phyloP scores from a whole-genome alignment of 2,888 invertebrate genomes.

The Hydriomena furcata region DNA sequence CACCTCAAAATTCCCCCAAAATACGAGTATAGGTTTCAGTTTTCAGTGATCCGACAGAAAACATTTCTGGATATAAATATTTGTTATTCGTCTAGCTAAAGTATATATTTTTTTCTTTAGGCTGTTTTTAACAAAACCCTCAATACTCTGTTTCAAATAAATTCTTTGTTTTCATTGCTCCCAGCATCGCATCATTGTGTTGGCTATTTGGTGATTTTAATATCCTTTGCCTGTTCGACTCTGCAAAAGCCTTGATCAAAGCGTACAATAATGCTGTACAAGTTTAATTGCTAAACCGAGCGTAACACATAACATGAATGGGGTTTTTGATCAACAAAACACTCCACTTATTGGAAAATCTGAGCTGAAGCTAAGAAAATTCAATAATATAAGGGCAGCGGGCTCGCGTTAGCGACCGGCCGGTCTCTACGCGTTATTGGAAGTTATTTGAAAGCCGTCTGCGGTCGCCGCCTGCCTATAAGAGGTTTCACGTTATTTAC shows the following conservation, averaged over 20 bases:
- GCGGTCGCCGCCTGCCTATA: conserved; percentile 48
- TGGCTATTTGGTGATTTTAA: background rate
- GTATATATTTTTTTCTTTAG: conserved; percentile 13
- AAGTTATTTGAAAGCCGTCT: conserved; percentile 61
- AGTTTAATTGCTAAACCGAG: conserved; percentile 23
- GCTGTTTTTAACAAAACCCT: conserved; percentile 4
- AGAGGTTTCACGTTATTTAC: conserved; percentile 48
- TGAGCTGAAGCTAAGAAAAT: conserved; percentile 53
- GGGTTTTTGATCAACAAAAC: conserved; percentile 44
- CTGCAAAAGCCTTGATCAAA: background rate
- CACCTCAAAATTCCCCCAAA: conserved; percentile 23
- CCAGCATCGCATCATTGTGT: too few relatives aligned
- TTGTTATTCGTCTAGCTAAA: conserved; percentile 12
- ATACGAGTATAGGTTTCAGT: conserved; percentile 8
- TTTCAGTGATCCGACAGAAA: conserved; percentile 10
- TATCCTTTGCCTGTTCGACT: background rate
- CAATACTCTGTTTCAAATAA: conserved; percentile 1
- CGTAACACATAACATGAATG: conserved; percentile 26
- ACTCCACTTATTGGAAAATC: conserved; percentile 61
- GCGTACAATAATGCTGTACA: background rate
- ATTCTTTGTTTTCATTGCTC: conserved; percentile 2
- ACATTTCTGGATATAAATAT: conserved; percentile 21
- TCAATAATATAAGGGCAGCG: conserved; percentile 53
- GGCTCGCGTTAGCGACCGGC: conserved; percentile 36
- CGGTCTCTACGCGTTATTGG: conserved; percentile 51